Base-by-base conservation (phyloP, 1,140 invertebrate genomes). In the Drosophila navojoa region DNA sequence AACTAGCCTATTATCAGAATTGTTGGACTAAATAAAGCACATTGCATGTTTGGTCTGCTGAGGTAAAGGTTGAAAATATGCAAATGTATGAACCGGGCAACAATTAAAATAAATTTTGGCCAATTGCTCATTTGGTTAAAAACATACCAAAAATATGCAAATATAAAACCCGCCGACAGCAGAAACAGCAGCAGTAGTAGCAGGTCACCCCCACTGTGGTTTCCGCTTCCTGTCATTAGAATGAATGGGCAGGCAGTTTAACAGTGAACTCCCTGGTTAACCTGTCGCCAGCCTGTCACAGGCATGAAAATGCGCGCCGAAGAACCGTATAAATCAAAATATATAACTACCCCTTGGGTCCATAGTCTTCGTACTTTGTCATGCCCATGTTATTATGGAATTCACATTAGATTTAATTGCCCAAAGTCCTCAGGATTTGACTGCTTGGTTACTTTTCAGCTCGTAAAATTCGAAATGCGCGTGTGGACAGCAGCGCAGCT, bases 271-370 rank as follows among this genome's bases (percentile, higher is more conserved):
- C 32, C 29, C 42, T 59, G 69, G 64, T 61, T 58, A 59, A 71
- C 76, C 84, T 77, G 84, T 89, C 81, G 81, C 67, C 80, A 66
- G 76, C 53, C 76, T 90, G 81, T 90, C 86, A 90, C 40, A 90
- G 78, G 86, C 86, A 90, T 90, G 86, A 90, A 90, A 90, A 90
- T 79, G 78, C 76, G 61, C 76, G 54, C 55, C 47, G 74, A 84
- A 90, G 81, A 81, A 90, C 75, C 86, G 86, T 90, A 90, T 90
- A 90, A 90, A 90, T 90, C 84, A 89, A 82, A 70, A 84, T 70
- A 55, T 80, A 57, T 77, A 82, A 79, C 82, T 87, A 64, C 78
- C 74, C 57, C 45, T 58, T 54, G 15, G 29, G 35, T 40, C 58
- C 45, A 32, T 45, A 71, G 35, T 35, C 61, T 49, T 49, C 50